A percentile compares a stretch with the other conserved stretches of the same genome.
phyloP scores from a whole-genome alignment of 1,140 invertebrate species.

The Mizuhopecten yessoensis region DNA sequence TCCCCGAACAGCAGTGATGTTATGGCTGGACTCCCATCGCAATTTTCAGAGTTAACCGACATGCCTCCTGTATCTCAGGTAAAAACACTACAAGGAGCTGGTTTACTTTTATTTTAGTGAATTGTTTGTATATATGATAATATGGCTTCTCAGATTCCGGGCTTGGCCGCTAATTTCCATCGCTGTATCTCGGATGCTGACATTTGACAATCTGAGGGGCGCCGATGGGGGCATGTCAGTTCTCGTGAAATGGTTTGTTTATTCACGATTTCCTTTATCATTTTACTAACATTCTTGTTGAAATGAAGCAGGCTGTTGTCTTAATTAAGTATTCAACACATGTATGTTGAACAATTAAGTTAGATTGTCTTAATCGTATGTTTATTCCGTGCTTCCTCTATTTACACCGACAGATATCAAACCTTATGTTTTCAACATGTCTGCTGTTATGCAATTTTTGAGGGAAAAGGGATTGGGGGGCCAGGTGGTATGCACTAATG shows the following conservation, averaged over 20 bases:
- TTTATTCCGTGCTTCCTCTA: not conserved
- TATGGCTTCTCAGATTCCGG: not conserved
- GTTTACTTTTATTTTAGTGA: not conserved
- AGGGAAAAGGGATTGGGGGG: not conserved
- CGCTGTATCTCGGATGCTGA: conserved; percentile 30
- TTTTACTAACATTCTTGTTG: not conserved
- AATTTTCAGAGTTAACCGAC: conserved; percentile 18
- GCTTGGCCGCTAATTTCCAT: not conserved
- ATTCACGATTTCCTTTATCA: not conserved
- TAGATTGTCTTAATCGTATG: not conserved
- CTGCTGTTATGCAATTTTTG: not conserved
- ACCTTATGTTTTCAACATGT: not conserved
- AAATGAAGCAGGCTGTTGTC: not conserved
- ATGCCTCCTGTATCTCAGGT: conserved; percentile 23
- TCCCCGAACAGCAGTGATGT: not conserved
- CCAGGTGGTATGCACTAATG: conserved; percentile 5
- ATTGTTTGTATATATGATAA: not conserved
- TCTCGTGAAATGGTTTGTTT: not conserved
- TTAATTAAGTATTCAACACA: not conserved
- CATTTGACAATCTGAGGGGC: conserved; percentile 36
- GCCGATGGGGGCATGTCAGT: not conserved
- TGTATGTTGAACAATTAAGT: not conserved
- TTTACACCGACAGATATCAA: not conserved
- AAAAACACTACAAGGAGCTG: not conserved
- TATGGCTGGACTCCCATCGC: conserved; percentile 10